Evolutionary conservation across 2,113 vertebrate genomes (phyloP), one percentile per base, ranked within the genome.

Genomic region (Orientallactaga bullata): DNA sequence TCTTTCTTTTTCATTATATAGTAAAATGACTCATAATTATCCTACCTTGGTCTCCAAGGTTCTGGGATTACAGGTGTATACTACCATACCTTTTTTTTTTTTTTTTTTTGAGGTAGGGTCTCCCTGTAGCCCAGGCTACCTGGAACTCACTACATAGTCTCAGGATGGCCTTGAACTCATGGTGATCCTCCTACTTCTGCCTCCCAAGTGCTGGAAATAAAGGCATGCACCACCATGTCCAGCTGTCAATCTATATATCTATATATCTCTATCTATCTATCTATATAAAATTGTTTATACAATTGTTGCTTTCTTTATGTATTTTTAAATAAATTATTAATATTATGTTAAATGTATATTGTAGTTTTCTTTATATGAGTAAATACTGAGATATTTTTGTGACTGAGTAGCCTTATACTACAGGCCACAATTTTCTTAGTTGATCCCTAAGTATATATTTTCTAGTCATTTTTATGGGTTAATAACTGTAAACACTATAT

Each of bases 371-470:
- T 4, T 9, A 18, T 93, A 58, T 84, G 42, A 68, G 26, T 77
- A 63, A 80, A 28, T 23, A 65, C 65, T 88, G 74, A 90, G 65
- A 39, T 28, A 76, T 32, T 91, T 68, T 66, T 95, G 17, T 86
- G 47, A 73, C 11, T 80, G 12, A 16, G 11, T 82, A 24, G 3
- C 15, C 2, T 65, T 93, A 11, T 71, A 35, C 60, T 26, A 61
- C 23, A 71, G 35, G n/a, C 11, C 26, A 80, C 13, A 39, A 10
- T 63, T 85, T 88, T 84, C 2, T 71, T 88, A 79, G 65, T 55
- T 85, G 17, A 30, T 61, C 6, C 3, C 37, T 88, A 58, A 37
- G 66, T 51, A 30, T 72, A 87, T 13, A 80, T 3, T 42, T 10
- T 85, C 4, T 80, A 21, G 9, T 39, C 72, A 16, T 7, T 91